These are phyloP conservation scores for Trichogramma evanescens DNA, from an alignment of 2,888 invertebrate species.

Conservation along the genomic window DNA sequence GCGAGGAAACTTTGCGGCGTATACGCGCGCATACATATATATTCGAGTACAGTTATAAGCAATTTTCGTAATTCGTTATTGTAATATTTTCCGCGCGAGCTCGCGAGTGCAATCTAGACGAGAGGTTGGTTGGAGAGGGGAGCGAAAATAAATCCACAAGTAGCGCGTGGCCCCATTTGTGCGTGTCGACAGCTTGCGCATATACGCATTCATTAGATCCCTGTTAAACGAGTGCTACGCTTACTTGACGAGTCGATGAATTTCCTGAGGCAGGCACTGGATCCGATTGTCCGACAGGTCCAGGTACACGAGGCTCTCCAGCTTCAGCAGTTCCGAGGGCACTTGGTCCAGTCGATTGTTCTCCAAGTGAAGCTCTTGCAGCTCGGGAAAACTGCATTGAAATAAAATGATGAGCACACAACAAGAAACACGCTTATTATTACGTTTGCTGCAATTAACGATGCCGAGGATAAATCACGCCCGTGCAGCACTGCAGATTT, in stretches of 20 bases:
- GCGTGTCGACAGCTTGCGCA: too few relatives aligned
- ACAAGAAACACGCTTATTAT: neutral
- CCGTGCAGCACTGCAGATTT: too few relatives aligned
- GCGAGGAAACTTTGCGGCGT: neutral
- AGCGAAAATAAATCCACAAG: neutral
- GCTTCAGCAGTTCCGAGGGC: slow-evolving; percentile 56
- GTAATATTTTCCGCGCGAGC: neutral
- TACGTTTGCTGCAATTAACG: too few relatives aligned
- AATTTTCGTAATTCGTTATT: neutral
- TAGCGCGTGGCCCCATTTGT: too few relatives aligned
- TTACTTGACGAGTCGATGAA: slow-evolving; percentile 55
- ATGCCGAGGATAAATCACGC: too few relatives aligned
- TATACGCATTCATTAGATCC: too few relatives aligned
- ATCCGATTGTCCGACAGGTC: slow-evolving; percentile 66
- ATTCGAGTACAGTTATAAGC: neutral
- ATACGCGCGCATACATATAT: neutral
- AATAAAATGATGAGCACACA: neutral
- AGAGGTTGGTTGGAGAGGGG: neutral
- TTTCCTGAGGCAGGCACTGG: slow-evolving; percentile 58
- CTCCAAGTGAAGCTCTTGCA: slow-evolving; percentile 42
- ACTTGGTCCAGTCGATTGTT: slow-evolving; percentile 56
- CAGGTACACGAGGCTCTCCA: slow-evolving; percentile 57
- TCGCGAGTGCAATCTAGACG: neutral
- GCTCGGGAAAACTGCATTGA: slow-evolving; percentile 34
- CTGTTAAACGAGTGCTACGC: slow-evolving; percentile 29